phyloP scores from a whole-genome alignment of 2,888 invertebrate genomes.

The Pollenia amentaria region DNA sequence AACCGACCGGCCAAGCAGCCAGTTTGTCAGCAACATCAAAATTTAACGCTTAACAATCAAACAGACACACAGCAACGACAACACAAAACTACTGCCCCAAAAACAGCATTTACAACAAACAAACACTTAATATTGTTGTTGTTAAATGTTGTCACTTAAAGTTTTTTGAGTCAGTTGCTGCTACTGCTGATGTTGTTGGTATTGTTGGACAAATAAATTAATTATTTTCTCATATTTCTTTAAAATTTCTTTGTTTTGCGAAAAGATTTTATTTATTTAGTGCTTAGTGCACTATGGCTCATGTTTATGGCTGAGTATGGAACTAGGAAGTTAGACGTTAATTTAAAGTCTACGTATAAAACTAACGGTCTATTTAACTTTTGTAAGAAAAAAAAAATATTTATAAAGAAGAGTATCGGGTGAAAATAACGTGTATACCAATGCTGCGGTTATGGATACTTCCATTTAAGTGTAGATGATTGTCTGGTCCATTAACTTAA shows the following conservation, averaged over 20 bases:
- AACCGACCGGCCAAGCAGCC: neutral
- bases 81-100: constrained; percentile 36
- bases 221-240: constrained; percentile 64
- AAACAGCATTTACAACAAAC: constrained; percentile 17
- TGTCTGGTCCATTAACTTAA: no score
- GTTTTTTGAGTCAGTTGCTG: constrained; percentile 15
- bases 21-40: constrained; percentile 7
- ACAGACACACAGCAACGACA: neutral
- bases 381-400: no score
- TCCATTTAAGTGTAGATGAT: no score
- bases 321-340: no score
- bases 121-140: constrained; percentile 3
- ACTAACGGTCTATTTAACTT: no score
- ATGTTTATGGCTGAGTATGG: no score
- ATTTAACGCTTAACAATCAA: constrained; percentile 21
- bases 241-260: constrained; percentile 44
- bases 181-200: constrained; percentile 34
- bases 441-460: no score
- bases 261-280: constrained; percentile 17
- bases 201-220: constrained; percentile 53
- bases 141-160: constrained; percentile 65
- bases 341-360: no score
- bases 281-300: constrained; percentile 45
- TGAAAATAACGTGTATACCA: no score
- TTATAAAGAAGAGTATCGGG: no score